These are phyloP conservation scores for Orthonevra nobilis DNA, from an alignment of 2,888 invertebrate species.

Conservation along the genomic window DNA sequence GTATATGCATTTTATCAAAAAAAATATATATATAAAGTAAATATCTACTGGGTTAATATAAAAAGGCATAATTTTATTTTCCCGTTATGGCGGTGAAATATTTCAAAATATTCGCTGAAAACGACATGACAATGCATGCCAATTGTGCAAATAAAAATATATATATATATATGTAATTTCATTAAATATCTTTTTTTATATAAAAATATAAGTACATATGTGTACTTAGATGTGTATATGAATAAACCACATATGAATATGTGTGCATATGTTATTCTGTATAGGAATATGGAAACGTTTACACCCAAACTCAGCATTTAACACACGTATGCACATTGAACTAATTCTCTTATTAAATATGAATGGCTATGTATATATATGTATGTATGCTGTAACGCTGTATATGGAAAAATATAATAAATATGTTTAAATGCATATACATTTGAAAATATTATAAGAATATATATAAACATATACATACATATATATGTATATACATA, in stretches of 20 bases:
- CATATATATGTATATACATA: neutral
- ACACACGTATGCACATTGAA: too few relatives aligned
- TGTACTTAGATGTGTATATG: neutral
- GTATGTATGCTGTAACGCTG: conserved; percentile 31
- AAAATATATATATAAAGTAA: neutral
- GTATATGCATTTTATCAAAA: conserved; percentile 13
- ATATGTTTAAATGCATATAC: neutral
- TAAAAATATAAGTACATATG: conserved; percentile 65
- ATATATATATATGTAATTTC: conserved; percentile 37
- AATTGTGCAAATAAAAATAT: conserved; percentile 72
- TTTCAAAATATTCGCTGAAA: too few relatives aligned
- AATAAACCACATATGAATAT: too few relatives aligned
- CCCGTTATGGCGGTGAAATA: too few relatives aligned
- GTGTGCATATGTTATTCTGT: too few relatives aligned
- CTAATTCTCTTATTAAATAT: too few relatives aligned
- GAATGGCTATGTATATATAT: conserved; percentile 20
- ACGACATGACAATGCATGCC: too few relatives aligned
- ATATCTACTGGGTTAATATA: too few relatives aligned
- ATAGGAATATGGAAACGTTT: too few relatives aligned
- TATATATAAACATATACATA: neutral
- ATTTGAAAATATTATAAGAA: neutral
- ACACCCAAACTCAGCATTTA: too few relatives aligned
- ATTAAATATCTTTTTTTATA: conserved; percentile 44
- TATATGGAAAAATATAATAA: conserved; percentile 17
- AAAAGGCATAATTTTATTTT: too few relatives aligned